These are phyloP conservation scores for Chrysochloris asiatica DNA, from an alignment of 2,113 vertebrate species.

Conservation along the genomic window DNA sequence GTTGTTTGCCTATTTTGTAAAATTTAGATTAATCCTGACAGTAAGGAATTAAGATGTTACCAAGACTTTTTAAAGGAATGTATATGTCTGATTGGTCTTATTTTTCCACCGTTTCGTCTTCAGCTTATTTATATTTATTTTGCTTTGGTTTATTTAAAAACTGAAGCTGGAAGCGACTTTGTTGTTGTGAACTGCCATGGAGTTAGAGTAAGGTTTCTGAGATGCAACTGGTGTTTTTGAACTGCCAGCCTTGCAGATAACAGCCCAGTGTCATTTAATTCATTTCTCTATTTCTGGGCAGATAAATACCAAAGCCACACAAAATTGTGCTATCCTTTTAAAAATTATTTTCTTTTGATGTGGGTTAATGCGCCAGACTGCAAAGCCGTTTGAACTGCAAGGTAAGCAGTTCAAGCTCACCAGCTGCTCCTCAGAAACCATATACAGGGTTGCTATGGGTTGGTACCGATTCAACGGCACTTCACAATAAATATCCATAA, in stretches of 20 bases:
- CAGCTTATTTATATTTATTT: background rate
- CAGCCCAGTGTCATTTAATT: conserved; percentile 17
- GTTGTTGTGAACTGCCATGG: no score
- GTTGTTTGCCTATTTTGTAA: conserved; percentile 6
- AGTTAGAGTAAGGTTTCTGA: no score
- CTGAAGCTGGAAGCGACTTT: background rate
- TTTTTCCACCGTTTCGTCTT: background rate
- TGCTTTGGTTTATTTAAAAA: conserved; percentile 21
- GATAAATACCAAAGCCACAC: background rate
- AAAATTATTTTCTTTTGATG: conserved; percentile 28
- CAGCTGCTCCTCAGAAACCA: no score
- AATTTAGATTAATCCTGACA: conserved; percentile 2
- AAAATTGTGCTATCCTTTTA: background rate
- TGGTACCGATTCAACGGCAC: no score
- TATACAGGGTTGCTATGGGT: no score
- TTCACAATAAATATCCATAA: background rate
- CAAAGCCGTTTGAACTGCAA: no score
- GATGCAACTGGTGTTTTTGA: no score
- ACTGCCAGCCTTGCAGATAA: no score
- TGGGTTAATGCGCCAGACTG: no score
- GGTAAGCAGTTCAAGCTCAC: no score
- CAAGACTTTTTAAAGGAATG: background rate
- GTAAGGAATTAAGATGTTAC: background rate
- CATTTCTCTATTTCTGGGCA: conserved; percentile 28
- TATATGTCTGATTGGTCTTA: background rate